Conservation (phyloP, 2,888 invertebrate species). For the Pseudococcus jackbeardsleyi region DNA sequence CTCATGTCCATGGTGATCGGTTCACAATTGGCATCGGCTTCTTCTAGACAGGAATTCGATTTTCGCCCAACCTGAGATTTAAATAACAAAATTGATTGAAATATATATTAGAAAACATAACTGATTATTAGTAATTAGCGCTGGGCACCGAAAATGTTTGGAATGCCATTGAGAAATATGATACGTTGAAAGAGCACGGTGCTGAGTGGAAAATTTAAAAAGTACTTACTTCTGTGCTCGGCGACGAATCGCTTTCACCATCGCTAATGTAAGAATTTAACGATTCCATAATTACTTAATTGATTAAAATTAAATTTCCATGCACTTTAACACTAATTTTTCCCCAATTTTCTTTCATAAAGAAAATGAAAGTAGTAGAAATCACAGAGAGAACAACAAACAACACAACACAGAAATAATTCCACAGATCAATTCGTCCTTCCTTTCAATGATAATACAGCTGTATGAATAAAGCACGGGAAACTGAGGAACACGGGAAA, state of each 20-base stretch:
- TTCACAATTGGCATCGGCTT: slow-evolving; percentile 78
- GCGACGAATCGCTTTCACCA: slow-evolving; percentile 77
- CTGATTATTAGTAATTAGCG: not conserved
- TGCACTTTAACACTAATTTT: slow-evolving; percentile 1
- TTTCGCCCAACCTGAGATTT: not conserved
- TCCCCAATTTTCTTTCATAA: not conserved
- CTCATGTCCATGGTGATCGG: slow-evolving; percentile 85
- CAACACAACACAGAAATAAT: not conserved
- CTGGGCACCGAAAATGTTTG: not conserved
- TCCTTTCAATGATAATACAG: not conserved
- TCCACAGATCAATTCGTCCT: not conserved
- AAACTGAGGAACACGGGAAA: no score
- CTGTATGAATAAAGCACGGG: not conserved
- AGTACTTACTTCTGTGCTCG: slow-evolving; percentile 69
- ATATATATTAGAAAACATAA: not conserved
- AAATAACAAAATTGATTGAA: not conserved
- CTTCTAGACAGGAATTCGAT: slow-evolving; percentile 60
- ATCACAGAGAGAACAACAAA: not conserved
- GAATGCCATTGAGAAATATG: slow-evolving; percentile 8
- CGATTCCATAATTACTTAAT: slow-evolving; percentile 77
- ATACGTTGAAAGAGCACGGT: not conserved
- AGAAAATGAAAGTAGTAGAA: not conserved
- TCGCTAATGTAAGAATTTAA: slow-evolving; percentile 84
- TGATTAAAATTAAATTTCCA: slow-evolving; percentile 27
- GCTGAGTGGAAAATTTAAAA: not conserved